Conservation (phyloP, 2,113 vertebrate genomes). For the Tragelaphus scriptus region DNA sequence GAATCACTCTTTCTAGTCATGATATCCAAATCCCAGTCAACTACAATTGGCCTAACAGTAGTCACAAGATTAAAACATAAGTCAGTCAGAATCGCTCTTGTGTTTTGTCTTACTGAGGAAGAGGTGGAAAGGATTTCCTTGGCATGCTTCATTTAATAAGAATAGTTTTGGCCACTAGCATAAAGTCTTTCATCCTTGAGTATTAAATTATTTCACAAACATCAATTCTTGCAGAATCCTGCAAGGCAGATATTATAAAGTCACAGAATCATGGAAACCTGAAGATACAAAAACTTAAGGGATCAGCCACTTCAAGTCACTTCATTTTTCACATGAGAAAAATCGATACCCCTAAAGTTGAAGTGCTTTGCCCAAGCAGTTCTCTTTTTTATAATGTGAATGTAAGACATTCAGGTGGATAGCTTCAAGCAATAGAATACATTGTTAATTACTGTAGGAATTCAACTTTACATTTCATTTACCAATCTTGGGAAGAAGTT, state of each 20-base stretch:
- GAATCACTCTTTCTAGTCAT: neutral
- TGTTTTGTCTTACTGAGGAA: neutral
- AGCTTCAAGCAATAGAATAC: neutral
- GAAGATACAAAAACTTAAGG: neutral
- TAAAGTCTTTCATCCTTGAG: slow-evolving; percentile 61
- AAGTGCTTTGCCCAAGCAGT: neutral
- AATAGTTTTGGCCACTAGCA: slow-evolving; percentile 32
- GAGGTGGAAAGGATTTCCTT: neutral
- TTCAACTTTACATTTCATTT: slow-evolving; percentile 13
- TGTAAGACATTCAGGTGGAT: neutral
- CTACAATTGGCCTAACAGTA: neutral
- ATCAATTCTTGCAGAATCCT: slow-evolving; percentile 52
- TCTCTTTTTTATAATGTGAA: neutral
- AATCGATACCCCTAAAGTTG: neutral
- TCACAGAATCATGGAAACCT: slow-evolving; percentile 34
- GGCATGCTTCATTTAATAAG: slow-evolving; percentile 54
- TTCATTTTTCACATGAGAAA: slow-evolving; percentile 38
- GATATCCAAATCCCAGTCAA: neutral
- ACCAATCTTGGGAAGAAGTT: neutral
- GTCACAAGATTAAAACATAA: neutral
- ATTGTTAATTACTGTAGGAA: neutral
- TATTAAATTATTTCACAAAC: slow-evolving; percentile 61
- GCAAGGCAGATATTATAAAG: slow-evolving; percentile 43
- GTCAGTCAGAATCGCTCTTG: neutral
- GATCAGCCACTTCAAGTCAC: neutral